Conservation (phyloP, 2,797 vertebrate species). For the Melanotaenia pygmaea region DNA sequence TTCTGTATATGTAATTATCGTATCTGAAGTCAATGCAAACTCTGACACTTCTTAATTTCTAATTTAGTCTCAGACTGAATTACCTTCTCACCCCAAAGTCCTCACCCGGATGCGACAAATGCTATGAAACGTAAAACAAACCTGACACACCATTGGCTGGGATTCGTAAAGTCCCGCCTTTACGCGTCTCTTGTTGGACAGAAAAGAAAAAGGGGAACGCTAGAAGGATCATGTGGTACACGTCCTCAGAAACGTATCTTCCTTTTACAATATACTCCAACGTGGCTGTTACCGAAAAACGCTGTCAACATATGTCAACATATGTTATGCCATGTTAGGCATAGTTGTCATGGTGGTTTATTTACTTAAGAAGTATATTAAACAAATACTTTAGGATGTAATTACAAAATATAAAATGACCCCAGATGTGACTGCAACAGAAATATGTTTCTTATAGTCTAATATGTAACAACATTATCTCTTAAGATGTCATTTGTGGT, state of each 20-base stretch:
- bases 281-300: constrained; percentile 46
- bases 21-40: constrained; percentile 6
- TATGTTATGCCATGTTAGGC: too few relatives aligned
- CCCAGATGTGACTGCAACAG: too few relatives aligned
- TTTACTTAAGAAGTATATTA: too few relatives aligned
- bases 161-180: constrained; percentile 29
- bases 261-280: constrained; percentile 27
- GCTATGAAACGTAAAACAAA: constrained; percentile 46
- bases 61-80: constrained; percentile 42
- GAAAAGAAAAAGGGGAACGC: background rate
- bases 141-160: constrained; percentile 61
- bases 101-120: constrained; percentile 76
- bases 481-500: background rate
- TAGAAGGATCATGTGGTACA: constrained; percentile 34
- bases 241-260: constrained; percentile 7
- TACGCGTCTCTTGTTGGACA: constrained; percentile 39
- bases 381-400: too few relatives aligned
- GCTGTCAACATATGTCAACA: too few relatives aligned
- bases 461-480: background rate
- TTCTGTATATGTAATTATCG: fast-evolving
- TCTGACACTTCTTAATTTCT: constrained; percentile 23
- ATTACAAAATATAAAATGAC: too few relatives aligned
- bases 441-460: too few relatives aligned
- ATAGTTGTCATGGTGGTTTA: too few relatives aligned
- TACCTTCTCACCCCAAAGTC: constrained; percentile 74